These are phyloP conservation scores for Linnaemya tessellans DNA, from an alignment of 2,888 invertebrate genomes.

Conservation along the genomic window DNA sequence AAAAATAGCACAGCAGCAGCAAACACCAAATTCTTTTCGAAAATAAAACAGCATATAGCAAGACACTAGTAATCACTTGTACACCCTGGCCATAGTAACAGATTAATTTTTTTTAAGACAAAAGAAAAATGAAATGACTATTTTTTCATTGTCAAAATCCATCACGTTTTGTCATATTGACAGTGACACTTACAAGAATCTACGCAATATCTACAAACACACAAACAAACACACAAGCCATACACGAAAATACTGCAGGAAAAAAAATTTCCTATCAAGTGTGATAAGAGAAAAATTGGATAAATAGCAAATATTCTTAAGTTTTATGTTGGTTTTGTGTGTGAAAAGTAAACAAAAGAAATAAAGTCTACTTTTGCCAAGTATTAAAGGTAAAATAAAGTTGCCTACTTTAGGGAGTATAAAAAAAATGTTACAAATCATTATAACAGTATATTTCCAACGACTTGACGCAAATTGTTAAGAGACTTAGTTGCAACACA, in stretches of 20 bases:
- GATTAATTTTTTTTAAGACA: neutral
- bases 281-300: slow-evolving; percentile 18
- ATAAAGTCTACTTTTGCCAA: slow-evolving; percentile 11
- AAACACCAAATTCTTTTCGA: slow-evolving; percentile 3
- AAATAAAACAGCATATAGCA: neutral
- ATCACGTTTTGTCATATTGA: slow-evolving; percentile 64
- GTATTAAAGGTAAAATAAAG: slow-evolving; percentile 1
- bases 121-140: slow-evolving; percentile 33
- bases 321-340: slow-evolving; percentile 14
- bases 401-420: slow-evolving; percentile 33
- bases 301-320: slow-evolving; percentile 20
- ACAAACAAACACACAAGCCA: neutral
- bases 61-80: neutral
- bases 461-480: neutral
- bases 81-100: slow-evolving; percentile 11
- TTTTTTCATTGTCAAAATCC: slow-evolving; percentile 67
- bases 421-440: neutral
- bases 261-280: slow-evolving; percentile 45
- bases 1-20: slow-evolving; percentile 20
- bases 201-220: neutral
- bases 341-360: neutral
- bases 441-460: neutral
- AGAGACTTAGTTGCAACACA: neutral
- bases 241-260: neutral
- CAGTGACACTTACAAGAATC: slow-evolving; percentile 51